A percentile compares a stretch with the other conserved stretches of the same genome.
Evolutionary conservation across 2,797 vertebrate species (phyloP).

Genomic region (Erithacus rubecula): DNA sequence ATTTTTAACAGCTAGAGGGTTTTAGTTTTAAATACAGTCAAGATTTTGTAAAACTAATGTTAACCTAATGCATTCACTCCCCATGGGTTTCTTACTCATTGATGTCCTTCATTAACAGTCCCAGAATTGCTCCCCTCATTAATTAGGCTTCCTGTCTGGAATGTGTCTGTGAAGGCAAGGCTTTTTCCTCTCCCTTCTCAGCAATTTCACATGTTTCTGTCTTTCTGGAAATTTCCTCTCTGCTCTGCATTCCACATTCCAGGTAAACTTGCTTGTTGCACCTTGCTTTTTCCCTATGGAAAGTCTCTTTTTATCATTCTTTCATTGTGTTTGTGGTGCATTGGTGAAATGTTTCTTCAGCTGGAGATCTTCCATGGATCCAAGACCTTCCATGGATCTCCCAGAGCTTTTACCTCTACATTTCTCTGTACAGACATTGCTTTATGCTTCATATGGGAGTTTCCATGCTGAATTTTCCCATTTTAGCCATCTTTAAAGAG

Average conservation of each 20-base stretch:
- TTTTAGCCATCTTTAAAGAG: neutral
- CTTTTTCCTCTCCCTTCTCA: neutral
- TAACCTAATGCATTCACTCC: constrained; percentile 57
- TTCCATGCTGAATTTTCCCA: neutral
- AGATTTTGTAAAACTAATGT: constrained; percentile 60
- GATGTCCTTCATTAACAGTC: constrained; percentile 61
- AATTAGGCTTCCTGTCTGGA: constrained; percentile 6
- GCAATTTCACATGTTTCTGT: neutral
- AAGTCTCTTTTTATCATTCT: neutral
- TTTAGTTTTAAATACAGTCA: constrained; percentile 11
- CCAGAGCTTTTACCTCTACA: neutral
- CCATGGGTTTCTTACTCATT: constrained; percentile 65
- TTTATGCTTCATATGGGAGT: neutral
- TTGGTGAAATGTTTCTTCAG: neutral
- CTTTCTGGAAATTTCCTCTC: neutral
- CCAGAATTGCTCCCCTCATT: constrained; percentile 64
- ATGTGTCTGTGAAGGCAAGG: neutral
- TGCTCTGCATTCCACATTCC: neutral
- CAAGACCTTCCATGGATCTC: neutral
- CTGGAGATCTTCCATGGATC: neutral
- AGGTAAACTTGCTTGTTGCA: neutral
- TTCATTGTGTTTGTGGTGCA: neutral
- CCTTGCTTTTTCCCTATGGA: neutral
- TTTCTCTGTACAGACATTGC: neutral
- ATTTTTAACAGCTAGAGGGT: neutral